Conservation (phyloP, 1,140 invertebrate species). For the Anoplophora glabripennis region DNA sequence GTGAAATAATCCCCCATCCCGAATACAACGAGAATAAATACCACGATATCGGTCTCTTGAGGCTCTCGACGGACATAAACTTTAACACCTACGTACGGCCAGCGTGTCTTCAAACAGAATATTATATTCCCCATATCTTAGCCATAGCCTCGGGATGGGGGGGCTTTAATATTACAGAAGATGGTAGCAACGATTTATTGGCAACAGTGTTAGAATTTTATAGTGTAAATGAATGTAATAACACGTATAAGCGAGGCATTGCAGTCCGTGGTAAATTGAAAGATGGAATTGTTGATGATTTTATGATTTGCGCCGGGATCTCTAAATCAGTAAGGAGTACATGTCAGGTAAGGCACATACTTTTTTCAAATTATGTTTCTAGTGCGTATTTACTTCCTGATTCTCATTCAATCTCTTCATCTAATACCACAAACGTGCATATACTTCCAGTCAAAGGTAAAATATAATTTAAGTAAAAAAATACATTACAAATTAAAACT, state of each 20-base stretch:
- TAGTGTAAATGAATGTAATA: slow-evolving; percentile 32
- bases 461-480: no score
- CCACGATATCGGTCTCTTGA: slow-evolving; percentile 62
- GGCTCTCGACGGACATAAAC: slow-evolving; percentile 49
- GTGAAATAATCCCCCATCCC: slow-evolving; percentile 49
- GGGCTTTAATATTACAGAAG: slow-evolving; percentile 42
- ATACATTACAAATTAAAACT: no score
- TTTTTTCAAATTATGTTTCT: no score
- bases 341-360: no score
- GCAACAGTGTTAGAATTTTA: slow-evolving; percentile 53
- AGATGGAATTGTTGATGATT: no score
- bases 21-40: slow-evolving; percentile 55
- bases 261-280: no score
- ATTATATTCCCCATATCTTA: slow-evolving; percentile 8
- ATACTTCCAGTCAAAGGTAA: no score
- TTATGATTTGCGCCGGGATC: no score
- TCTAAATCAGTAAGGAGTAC: no score
- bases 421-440: no score
- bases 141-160: slow-evolving; percentile 40
- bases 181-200: slow-evolving; percentile 49
- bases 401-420: no score
- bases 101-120: slow-evolving; percentile 57
- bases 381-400: no score
- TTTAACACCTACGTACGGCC: slow-evolving; percentile 53
- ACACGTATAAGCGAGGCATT: slow-evolving; percentile 20